phyloP scores from a whole-genome alignment of 2,888 invertebrate genomes.

The Dione vanillae region DNA sequence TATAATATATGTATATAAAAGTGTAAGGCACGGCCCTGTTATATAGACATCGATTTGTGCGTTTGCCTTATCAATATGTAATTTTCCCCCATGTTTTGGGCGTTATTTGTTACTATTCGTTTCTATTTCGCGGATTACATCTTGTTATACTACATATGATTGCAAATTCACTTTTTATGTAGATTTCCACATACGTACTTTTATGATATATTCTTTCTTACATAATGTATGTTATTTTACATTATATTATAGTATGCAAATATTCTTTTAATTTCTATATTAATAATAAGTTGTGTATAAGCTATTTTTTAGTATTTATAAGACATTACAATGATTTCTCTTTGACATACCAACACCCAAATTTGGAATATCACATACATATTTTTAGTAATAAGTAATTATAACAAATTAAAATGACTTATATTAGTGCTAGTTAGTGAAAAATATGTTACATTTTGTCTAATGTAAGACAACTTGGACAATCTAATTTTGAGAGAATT shows the following conservation, averaged over 20 bases:
- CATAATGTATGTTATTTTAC: slow-evolving; percentile 1
- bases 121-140: slow-evolving; percentile 27
- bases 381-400: not conserved
- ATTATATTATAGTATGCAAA: not conserved
- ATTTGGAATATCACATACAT: not conserved
- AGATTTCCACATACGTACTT: slow-evolving; percentile 12
- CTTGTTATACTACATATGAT: slow-evolving; percentile 6
- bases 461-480: not conserved
- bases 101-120: slow-evolving; percentile 43
- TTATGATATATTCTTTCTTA: slow-evolving; percentile 4
- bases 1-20: slow-evolving; percentile 45
- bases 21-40: slow-evolving; percentile 73
- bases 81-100: slow-evolving; percentile 49
- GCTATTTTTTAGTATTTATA: not conserved
- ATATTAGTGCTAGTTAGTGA: not conserved
- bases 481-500: not conserved
- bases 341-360: not conserved
- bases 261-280: too few relatives aligned
- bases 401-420: not conserved
- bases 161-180: slow-evolving; percentile 21
- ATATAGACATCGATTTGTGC: slow-evolving; percentile 72
- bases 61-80: slow-evolving; percentile 52
- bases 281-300: not conserved
- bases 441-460: not conserved
- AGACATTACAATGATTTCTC: not conserved